phyloP scores from a whole-genome alignment of 1,140 invertebrate genomes.

The Drosophila sucinea region DNA sequence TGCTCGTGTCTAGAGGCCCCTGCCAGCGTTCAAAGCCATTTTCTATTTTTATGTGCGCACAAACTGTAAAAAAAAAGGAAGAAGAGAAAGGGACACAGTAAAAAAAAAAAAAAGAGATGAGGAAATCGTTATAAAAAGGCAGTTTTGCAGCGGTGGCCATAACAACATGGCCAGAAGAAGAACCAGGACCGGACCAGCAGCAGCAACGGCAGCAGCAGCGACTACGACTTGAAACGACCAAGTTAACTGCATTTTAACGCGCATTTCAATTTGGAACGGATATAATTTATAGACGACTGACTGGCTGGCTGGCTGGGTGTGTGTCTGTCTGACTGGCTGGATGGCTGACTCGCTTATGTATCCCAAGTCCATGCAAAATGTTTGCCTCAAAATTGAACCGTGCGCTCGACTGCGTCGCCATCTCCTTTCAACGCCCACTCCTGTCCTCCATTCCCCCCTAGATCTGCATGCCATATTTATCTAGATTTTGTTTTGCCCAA shows the following conservation, averaged over 20 bases:
- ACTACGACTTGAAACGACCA: constrained; percentile 55
- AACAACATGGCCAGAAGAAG: constrained; percentile 69
- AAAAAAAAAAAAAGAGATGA: constrained; percentile 23
- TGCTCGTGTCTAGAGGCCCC: constrained; percentile 53
- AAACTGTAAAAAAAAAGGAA: constrained; percentile 72
- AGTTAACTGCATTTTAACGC: constrained; percentile 83
- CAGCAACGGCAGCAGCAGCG: constrained; percentile 9
- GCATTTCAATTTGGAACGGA: constrained; percentile 83
- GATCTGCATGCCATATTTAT: constrained; percentile 72
- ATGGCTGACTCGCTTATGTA: constrained; percentile 54
- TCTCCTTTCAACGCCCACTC: not conserved
- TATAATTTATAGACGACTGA: constrained; percentile 83
- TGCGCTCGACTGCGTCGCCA: constrained; percentile 62
- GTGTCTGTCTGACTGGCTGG: not conserved
- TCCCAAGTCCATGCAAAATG: constrained; percentile 38
- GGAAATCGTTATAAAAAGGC: constrained; percentile 70
- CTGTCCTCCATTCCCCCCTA: not conserved
- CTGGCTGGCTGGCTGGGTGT: constrained; percentile 41
- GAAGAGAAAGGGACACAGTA: constrained; percentile 5
- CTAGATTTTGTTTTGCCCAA: constrained; percentile 73
- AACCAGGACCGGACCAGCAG: constrained; percentile 30
- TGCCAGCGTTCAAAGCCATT: constrained; percentile 68
- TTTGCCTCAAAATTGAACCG: constrained; percentile 76
- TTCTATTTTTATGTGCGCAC: constrained; percentile 81
- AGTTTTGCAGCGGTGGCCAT: constrained; percentile 68